Conservation (phyloP, 2,797 vertebrate genomes). For the Myotis findleyi region DNA sequence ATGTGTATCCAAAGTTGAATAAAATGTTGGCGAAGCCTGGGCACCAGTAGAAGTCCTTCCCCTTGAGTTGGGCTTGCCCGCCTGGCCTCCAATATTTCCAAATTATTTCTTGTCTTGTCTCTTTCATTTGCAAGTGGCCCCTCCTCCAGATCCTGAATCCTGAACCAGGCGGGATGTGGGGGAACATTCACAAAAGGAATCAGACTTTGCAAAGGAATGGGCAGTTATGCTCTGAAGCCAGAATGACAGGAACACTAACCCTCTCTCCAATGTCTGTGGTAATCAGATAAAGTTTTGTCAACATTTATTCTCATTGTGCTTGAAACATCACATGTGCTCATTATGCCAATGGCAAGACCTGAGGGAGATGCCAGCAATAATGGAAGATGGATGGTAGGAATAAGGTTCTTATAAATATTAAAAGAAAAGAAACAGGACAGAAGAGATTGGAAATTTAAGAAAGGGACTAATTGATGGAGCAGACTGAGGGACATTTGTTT, state of each 20-base stretch:
- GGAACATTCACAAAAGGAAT: background rate
- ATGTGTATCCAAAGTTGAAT: too few species aligned
- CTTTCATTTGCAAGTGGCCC: too few species aligned
- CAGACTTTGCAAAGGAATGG: background rate
- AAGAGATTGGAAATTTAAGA: background rate
- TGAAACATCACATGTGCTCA: background rate
- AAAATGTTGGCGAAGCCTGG: too few species aligned
- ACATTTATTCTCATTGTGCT: background rate
- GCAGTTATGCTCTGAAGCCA: slow-evolving; percentile 41
- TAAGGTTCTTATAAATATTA: background rate
- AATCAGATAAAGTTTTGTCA: background rate
- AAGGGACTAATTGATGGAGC: background rate
- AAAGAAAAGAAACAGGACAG: background rate
- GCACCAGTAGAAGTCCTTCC: too few species aligned
- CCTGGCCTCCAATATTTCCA: too few species aligned
- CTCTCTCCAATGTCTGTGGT: background rate
- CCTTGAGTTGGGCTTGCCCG: too few species aligned
- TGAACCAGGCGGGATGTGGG: too few species aligned
- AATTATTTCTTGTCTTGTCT: too few species aligned
- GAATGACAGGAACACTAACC: background rate
- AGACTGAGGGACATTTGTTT: background rate
- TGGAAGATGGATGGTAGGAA: background rate
- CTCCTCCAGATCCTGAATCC: too few species aligned
- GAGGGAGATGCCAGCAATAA: background rate
- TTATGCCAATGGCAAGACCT: slow-evolving; percentile 5